phyloP scores from a whole-genome alignment of 1,140 invertebrate genomes.

The Homarus americanus region DNA sequence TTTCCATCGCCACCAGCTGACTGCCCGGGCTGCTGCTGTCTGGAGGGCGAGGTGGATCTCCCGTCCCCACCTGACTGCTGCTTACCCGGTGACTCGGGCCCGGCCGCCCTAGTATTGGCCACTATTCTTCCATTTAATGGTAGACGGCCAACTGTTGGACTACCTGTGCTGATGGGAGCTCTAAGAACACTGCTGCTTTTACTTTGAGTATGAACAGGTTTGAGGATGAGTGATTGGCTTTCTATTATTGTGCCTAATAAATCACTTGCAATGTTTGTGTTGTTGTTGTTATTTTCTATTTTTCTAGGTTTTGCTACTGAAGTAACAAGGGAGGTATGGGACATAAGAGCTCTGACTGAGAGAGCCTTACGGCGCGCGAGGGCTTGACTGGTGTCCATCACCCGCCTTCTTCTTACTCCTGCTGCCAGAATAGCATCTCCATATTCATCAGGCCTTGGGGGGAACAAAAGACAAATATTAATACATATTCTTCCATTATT shows the following conservation, averaged over 20 bases:
- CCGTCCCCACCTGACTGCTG: conserved; percentile 45
- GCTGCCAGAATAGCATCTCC: conserved; percentile 60
- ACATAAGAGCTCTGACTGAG: conserved; percentile 49
- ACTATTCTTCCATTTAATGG: conserved; percentile 12
- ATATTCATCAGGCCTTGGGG: conserved; percentile 54
- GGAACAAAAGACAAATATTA: conserved; percentile 3
- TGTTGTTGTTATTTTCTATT: conserved; percentile 6
- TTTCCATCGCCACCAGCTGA: conserved; percentile 57
- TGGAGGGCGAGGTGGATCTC: conserved; percentile 26
- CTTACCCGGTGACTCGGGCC: conserved; percentile 51
- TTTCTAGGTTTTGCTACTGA: neutral
- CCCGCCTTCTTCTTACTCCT: conserved; percentile 50
- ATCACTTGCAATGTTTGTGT: conserved; percentile 15
- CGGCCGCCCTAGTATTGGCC: conserved; percentile 22
- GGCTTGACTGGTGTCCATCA: conserved; percentile 44
- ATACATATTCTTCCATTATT: too few species aligned
- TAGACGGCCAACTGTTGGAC: neutral
- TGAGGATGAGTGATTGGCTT: conserved; percentile 53
- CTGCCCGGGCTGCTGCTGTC: conserved; percentile 35
- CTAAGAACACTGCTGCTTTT: neutral
- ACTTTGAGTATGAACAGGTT: neutral
- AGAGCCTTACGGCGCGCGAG: conserved; percentile 54
- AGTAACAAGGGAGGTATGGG: conserved; percentile 30
- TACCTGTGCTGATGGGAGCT: neutral
- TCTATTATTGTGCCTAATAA: conserved; percentile 66